A percentile compares a stretch with the other conserved stretches of the same genome.
These are phyloP conservation scores for Geodia barretti DNA, from an alignment of 37 sponge, comb jelly and placozoan species.

Conservation along the genomic window DNA sequence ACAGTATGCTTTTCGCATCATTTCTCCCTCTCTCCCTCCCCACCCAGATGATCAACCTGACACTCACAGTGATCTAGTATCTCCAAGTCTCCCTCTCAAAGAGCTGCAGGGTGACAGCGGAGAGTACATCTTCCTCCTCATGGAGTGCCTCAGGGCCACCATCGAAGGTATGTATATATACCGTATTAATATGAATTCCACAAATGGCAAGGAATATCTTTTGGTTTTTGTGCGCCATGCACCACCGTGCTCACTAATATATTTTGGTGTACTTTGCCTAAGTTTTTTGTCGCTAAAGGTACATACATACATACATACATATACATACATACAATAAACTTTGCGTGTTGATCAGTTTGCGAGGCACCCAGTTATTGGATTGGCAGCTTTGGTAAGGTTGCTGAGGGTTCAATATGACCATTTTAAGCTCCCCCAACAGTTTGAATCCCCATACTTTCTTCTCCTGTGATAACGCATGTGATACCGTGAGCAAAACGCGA, in stretches of 20 bases:
- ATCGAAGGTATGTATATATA: constrained; percentile 38
- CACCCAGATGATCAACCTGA: not conserved
- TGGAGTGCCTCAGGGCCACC: constrained; percentile 78
- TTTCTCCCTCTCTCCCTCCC: not conserved
- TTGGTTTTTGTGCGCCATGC: not conserved
- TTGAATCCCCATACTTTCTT: not conserved
- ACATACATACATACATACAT: too few species aligned
- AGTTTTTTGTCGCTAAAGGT: too few species aligned
- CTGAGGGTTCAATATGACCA: too few species aligned
- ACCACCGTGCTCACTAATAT: not conserved
- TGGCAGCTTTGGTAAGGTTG: too few species aligned
- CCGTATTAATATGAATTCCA: too few species aligned
- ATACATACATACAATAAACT: not conserved
- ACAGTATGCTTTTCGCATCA: not conserved
- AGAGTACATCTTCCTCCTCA: constrained; percentile 75
- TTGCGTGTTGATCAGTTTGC: too few species aligned
- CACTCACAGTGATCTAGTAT: not conserved
- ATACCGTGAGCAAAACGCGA: too few species aligned
- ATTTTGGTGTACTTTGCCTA: too few species aligned
- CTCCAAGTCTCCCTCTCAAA: constrained; percentile 45
- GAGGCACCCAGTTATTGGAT: too few species aligned
- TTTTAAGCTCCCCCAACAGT: not conserved
- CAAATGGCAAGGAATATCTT: not conserved
- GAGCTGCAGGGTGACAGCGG: constrained; percentile 45
- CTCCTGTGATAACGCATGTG: too few species aligned